Base-by-base conservation (phyloP, 2,888 invertebrate genomes). In the Oxyscelio sp. region DNA sequence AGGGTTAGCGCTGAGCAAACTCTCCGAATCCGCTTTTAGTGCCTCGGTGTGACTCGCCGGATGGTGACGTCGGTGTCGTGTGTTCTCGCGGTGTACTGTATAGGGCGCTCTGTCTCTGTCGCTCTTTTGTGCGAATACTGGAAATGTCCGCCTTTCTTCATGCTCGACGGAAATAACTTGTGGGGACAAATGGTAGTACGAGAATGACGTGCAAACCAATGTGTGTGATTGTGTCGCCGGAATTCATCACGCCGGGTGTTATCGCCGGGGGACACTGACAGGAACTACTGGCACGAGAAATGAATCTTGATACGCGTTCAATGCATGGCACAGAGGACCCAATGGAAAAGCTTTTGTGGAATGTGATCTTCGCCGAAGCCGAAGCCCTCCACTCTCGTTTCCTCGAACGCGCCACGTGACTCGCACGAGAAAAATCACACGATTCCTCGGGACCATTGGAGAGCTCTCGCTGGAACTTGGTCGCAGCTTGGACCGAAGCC, bases 1-100 rank as follows among this genome's bases (percentile, higher is more conserved):
- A 61, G 83, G 77, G 79, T 83, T 82, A 86, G 71, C 84, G 78
- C 70, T 61, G 71, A 74, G 78, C 74, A 61, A 66, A 74, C 73
- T 73, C 84, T 59, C 74, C 71, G 58, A 83, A 58, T 68, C 43
- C 74, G 80, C 70, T 70, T 58, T 82, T 58, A 59, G 74, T 82
- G 74, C 81, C 52, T 75, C 52, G 56, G 74, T 66, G 38, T 17
- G 45, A 54, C 61, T 73, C 52, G 66, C 45, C 58, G 59, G 40
- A 43, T 48, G 68, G 59, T 63, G 43, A 52, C 21, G 24, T 21
- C 54, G 43, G 22, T 65, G 71, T 65, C 31, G 45, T 58, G 56
- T 45, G 68, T n/a, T 68, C 31, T 40, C 4, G 13, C 15, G 17
- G 21, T 17, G 22, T 17, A 63, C 78, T 70, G 70, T 63, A 63